Evolutionary conservation across 92 coral and sea anemone genomes (phyloP).

Genomic region (Blastomussa wellsi): DNA sequence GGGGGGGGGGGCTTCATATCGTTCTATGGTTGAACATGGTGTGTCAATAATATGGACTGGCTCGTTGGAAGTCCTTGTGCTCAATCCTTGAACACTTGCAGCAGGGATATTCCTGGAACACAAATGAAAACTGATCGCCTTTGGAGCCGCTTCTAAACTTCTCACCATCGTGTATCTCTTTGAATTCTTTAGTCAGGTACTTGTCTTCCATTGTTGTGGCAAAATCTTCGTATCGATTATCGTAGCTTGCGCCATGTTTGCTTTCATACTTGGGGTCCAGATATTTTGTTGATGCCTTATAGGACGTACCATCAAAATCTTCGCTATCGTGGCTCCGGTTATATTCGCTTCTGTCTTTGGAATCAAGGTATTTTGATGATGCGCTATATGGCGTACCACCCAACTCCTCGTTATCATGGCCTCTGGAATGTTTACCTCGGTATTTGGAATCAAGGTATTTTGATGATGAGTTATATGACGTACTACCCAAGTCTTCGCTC

Average conservation of each 20-base stretch:
- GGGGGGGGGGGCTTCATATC: not conserved
- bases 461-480: conserved; percentile 14
- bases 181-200: not conserved
- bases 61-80: not conserved
- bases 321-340: not conserved
- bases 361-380: not conserved
- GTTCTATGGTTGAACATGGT: not conserved
- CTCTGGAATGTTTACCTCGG: not conserved
- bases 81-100: conserved; percentile 11
- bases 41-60: not conserved
- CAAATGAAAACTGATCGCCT: not conserved
- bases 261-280: not conserved
- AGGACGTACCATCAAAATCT: not conserved
- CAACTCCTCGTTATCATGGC: conserved; percentile 6
- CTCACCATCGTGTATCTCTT: not conserved
- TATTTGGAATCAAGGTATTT: not conserved
- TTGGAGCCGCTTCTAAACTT: not conserved
- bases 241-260: not conserved
- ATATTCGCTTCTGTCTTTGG: not conserved
- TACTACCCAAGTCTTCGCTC: conserved; percentile 8
- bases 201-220: not conserved
- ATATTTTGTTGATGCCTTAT: not conserved
- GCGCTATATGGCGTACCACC: conserved; percentile 4
- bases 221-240: conserved; percentile 2
- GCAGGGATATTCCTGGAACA: conserved; percentile 13